Evolutionary conservation across 2,888 invertebrate genomes (phyloP).

Genomic region (Drosophila mettleri): DNA sequence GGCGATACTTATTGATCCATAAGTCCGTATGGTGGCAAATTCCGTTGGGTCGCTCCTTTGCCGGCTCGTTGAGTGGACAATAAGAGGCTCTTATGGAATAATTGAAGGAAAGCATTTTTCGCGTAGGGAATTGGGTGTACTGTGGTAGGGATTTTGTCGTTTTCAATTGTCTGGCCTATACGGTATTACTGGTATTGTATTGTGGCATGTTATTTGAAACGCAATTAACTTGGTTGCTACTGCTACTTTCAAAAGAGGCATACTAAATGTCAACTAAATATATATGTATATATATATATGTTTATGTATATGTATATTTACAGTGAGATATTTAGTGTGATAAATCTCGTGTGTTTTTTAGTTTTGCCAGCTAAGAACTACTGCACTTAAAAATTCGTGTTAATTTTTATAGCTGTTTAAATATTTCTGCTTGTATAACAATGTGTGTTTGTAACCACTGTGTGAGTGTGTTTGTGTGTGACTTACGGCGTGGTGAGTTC

Average conservation of each 20-base stretch:
- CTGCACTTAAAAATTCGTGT: slow-evolving; percentile 51
- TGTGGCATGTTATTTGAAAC: slow-evolving; percentile 37
- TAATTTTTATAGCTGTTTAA: slow-evolving; percentile 61
- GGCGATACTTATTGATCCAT: slow-evolving; percentile 61
- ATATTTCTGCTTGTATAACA: slow-evolving; percentile 30
- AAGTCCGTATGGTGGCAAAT: slow-evolving; percentile 31
- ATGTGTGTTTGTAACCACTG: slow-evolving; percentile 10
- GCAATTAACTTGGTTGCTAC: slow-evolving; percentile 60
- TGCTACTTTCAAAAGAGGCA: slow-evolving; percentile 24
- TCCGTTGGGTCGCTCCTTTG: slow-evolving; percentile 37
- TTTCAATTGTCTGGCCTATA: slow-evolving; percentile 49
- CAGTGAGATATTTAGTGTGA: slow-evolving; percentile 63
- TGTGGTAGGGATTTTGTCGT: slow-evolving; percentile 48
- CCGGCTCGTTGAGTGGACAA: slow-evolving; percentile 42
- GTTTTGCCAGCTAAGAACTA: slow-evolving; percentile 61
- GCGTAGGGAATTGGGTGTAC: slow-evolving; percentile 35
- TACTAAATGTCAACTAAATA: slow-evolving; percentile 25
- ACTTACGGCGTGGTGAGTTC: slow-evolving; percentile 98
- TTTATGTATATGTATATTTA: slow-evolving; percentile 68
- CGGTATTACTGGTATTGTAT: slow-evolving; percentile 9
- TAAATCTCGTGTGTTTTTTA: slow-evolving; percentile 27
- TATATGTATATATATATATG: slow-evolving; percentile 16
- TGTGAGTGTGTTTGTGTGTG: slow-evolving; percentile 5
- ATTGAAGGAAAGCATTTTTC: slow-evolving; percentile 34
- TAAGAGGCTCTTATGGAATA: slow-evolving; percentile 41